These are phyloP conservation scores for Autographa gamma DNA, from an alignment of 2,888 invertebrate genomes.

Conservation along the genomic window DNA sequence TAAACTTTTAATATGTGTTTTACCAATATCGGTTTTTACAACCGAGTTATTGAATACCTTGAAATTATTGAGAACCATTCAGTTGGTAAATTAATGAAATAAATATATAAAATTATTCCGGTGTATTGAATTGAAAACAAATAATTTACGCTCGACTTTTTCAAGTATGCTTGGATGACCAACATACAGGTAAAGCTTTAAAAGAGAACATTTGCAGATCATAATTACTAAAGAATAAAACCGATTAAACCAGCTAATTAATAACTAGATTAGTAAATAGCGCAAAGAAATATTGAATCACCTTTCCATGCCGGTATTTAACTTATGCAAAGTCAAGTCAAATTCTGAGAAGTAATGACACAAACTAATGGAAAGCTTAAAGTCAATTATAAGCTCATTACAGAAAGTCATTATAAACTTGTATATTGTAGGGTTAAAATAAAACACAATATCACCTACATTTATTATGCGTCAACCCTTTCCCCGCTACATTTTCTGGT, in stretches of 20 bases:
- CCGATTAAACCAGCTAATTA: background rate
- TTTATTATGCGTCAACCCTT: background rate
- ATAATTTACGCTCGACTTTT: background rate
- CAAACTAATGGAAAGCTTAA: background rate
- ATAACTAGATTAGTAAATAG: background rate
- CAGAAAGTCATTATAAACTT: background rate
- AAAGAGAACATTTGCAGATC: no score
- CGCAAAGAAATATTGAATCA: background rate
- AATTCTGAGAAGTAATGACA: background rate
- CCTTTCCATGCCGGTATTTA: no score
- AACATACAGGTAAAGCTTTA: no score
- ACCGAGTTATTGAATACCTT: no score
- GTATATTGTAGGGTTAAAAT: background rate
- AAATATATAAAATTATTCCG: background rate
- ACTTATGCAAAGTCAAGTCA: background rate
- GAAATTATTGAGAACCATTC: no score
- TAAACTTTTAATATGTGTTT: no score
- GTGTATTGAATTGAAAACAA: background rate
- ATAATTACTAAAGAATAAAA: background rate
- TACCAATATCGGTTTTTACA: no score
- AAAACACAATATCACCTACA: background rate
- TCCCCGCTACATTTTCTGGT: background rate
- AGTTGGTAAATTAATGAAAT: background rate
- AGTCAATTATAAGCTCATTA: conserved; percentile 2
- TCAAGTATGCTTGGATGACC: background rate